These are phyloP conservation scores for Habroteleia sp. DNA, from an alignment of 2,888 invertebrate species.

Conservation along the genomic window DNA sequence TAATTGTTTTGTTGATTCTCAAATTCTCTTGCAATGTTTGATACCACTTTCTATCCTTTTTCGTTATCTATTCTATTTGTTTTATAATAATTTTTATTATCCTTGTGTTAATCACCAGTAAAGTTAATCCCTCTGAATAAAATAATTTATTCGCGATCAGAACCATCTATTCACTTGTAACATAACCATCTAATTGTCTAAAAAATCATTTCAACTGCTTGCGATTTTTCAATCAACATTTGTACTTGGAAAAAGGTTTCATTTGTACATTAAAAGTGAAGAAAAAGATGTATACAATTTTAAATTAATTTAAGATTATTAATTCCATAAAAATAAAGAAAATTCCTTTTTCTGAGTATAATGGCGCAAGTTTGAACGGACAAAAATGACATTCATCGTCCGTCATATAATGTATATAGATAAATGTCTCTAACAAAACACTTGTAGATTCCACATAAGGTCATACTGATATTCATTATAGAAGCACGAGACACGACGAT, in stretches of 20 bases:
- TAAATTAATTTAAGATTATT: too few relatives aligned
- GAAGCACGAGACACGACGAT: constrained; percentile 45
- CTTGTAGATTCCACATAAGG: constrained; percentile 34
- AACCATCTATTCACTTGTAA: constrained; percentile 52
- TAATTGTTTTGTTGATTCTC: constrained; percentile 24
- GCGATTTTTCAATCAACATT: constrained; percentile 34
- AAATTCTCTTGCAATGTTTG: constrained; percentile 24
- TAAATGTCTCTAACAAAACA: constrained; percentile 50
- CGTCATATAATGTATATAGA: constrained; percentile 51
- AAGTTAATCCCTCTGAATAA: constrained; percentile 3
- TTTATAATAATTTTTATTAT: constrained; percentile 12
- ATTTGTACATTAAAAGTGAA: too few relatives aligned
- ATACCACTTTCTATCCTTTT: neutral
- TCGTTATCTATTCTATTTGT: neutral
- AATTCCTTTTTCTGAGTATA: constrained; percentile 30
- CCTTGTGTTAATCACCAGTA: neutral
- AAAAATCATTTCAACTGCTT: constrained; percentile 70
- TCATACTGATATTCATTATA: constrained; percentile 40
- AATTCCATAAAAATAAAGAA: too few relatives aligned
- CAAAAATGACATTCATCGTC: constrained; percentile 55
- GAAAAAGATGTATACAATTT: too few relatives aligned
- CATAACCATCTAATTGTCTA: constrained; percentile 60
- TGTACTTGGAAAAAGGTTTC: constrained; percentile 20
- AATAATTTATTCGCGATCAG: neutral
- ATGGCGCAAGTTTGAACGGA: constrained; percentile 31